Evolutionary conservation across 1,140 invertebrate species (phyloP).

Genomic region (Plectrocnemia conspersa): DNA sequence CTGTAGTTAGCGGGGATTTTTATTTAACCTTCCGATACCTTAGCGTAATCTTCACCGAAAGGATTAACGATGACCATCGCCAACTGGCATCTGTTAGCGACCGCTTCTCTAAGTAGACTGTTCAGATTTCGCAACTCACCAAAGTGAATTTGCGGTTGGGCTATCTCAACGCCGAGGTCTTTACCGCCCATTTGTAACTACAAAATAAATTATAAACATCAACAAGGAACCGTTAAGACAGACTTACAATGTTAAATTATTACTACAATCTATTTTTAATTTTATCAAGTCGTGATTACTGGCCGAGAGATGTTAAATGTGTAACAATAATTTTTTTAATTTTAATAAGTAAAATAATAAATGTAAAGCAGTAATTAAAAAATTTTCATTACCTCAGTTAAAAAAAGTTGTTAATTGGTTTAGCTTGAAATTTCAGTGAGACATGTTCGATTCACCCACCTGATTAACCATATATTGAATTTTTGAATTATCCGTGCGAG

Average conservation of each 20-base stretch:
- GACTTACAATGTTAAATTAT: too few species aligned
- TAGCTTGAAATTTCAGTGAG: too few species aligned
- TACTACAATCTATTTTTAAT: too few species aligned
- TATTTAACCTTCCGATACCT: conserved; percentile 20
- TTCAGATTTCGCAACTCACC: conserved; percentile 29
- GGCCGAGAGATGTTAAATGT: too few species aligned
- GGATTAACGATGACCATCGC: conserved; percentile 55
- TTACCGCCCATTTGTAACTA: conserved; percentile 39
- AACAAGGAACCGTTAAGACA: too few species aligned
- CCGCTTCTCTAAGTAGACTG: background rate
- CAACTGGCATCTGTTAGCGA: conserved; percentile 35
- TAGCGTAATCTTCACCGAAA: conserved; percentile 44
- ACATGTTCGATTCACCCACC: too few species aligned
- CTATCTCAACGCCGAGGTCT: conserved; percentile 40
- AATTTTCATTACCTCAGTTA: too few species aligned
- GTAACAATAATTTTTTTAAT: too few species aligned
- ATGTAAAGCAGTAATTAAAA: too few species aligned
- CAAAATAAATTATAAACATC: conserved; percentile 21
- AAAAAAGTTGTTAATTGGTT: too few species aligned
- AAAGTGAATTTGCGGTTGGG: conserved; percentile 22
- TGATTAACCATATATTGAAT: background rate
- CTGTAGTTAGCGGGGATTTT: background rate
- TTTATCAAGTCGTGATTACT: too few species aligned
- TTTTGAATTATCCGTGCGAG: background rate
- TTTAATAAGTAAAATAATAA: too few species aligned